Evolutionary conservation across 2,113 vertebrate species (phyloP).

Genomic region (Poicephalus meyeri): DNA sequence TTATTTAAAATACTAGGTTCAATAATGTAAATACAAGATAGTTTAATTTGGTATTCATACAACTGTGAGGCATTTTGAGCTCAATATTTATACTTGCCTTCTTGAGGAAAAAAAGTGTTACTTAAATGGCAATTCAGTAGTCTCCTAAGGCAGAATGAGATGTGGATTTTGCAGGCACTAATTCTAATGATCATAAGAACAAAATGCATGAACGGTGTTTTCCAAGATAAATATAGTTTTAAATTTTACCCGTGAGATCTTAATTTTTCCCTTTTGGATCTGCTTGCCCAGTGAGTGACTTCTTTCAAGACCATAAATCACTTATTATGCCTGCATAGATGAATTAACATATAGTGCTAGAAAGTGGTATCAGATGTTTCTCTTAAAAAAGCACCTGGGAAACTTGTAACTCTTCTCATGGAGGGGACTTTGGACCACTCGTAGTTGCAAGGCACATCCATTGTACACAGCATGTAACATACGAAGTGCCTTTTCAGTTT

Average conservation of each 20-base stretch:
- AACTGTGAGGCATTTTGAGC: neutral
- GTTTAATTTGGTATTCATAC: neutral
- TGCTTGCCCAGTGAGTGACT: neutral
- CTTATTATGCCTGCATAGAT: neutral
- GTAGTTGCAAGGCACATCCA: neutral
- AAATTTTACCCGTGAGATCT: neutral
- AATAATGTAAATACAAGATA: neutral
- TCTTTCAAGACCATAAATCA: neutral
- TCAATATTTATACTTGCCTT: neutral
- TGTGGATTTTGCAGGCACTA: neutral
- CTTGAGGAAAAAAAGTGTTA: neutral
- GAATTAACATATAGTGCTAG: neutral
- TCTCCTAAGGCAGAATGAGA: neutral
- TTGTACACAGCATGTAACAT: neutral
- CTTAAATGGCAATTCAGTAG: neutral
- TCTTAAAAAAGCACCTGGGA: neutral
- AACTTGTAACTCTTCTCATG: neutral
- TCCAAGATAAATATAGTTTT: neutral
- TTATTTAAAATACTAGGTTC: neutral
- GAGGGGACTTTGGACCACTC: neutral
- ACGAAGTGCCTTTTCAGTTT: neutral
- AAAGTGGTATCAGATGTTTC: neutral
- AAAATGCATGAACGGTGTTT: neutral
- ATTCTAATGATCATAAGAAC: neutral
- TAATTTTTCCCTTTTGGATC: neutral